Percentiles rank a stretch among this genome's conserved stretches.
Evolutionary conservation across 2,797 vertebrate genomes (phyloP).

Genomic region (Muscicapa striata): DNA sequence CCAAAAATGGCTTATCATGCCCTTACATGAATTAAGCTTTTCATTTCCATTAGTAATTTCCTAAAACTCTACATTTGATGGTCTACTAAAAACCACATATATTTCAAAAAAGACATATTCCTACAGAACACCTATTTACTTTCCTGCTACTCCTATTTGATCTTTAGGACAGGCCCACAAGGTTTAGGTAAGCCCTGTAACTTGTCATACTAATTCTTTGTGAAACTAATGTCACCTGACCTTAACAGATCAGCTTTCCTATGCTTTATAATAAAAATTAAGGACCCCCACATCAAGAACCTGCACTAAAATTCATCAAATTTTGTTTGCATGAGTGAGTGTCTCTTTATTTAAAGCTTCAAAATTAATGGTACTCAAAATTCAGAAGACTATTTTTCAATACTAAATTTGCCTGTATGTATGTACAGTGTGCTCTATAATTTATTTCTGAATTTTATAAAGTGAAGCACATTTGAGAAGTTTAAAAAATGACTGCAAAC

Average conservation of each 20-base stretch:
- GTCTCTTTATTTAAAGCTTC: neutral
- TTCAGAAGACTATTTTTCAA: neutral
- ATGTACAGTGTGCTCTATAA: neutral
- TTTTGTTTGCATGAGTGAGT: neutral
- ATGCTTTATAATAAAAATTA: neutral
- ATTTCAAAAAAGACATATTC: neutral
- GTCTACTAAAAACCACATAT: neutral
- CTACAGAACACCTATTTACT: neutral
- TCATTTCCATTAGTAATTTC: neutral
- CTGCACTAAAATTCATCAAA: neutral
- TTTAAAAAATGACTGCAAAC: neutral
- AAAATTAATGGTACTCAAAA: neutral
- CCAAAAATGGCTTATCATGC: neutral
- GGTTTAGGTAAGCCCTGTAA: neutral
- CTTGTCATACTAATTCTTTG: neutral
- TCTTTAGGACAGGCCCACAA: neutral
- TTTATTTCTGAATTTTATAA: neutral
- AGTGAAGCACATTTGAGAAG: neutral
- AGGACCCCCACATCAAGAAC: neutral
- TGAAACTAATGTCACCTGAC: neutral
- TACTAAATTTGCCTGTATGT: neutral
- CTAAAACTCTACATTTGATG: neutral
- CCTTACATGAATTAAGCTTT: neutral
- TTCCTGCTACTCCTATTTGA: neutral
- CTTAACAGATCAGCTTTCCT: neutral